A percentile compares a stretch with the other conserved stretches of the same genome.
phyloP scores from a whole-genome alignment of 2,113 vertebrate genomes.

The Lophius piscatorius region DNA sequence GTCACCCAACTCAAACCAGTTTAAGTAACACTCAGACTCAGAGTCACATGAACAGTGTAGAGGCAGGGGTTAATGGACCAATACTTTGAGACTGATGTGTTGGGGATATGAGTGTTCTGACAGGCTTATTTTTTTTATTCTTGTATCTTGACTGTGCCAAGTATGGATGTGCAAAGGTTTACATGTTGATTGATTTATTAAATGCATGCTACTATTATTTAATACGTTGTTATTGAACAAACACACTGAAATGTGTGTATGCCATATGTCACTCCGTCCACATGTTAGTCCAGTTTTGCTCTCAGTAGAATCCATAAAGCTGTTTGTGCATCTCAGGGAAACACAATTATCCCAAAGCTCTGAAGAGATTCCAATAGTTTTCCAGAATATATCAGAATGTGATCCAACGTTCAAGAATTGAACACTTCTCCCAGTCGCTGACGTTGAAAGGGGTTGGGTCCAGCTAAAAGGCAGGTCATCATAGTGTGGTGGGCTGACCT shows the following conservation, averaged over 20 bases:
- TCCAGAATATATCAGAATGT: conserved; percentile 20
- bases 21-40: conserved; percentile 27
- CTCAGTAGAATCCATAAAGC: conserved; percentile 23
- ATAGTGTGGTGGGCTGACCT: conserved; percentile 96
- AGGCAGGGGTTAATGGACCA: conserved; percentile 39
- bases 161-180: conserved; percentile 46
- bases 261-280: conserved; percentile 16
- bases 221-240: conserved; percentile 37
- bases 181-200: conserved; percentile 30
- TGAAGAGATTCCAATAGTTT: conserved; percentile 8
- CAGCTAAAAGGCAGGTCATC: conserved; percentile 74
- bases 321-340: conserved; percentile 40
- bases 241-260: conserved; percentile 31
- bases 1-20: conserved; percentile 49
- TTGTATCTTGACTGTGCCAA: too few species aligned
- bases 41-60: conserved; percentile 49
- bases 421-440: conserved; percentile 10
- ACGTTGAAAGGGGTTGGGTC: conserved; percentile 10
- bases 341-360: conserved; percentile 5
- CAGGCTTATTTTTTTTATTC: too few species aligned
- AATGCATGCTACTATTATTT: conserved; percentile 58
- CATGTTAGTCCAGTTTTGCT: conserved; percentile 30
- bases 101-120: conserved; percentile 19
- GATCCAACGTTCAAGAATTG: conserved; percentile 19
- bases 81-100: conserved; percentile 19